Evolutionary conservation across 53 echinoderm and acorn worm genomes (phyloP).

Genomic region (Stichopus horrens): DNA sequence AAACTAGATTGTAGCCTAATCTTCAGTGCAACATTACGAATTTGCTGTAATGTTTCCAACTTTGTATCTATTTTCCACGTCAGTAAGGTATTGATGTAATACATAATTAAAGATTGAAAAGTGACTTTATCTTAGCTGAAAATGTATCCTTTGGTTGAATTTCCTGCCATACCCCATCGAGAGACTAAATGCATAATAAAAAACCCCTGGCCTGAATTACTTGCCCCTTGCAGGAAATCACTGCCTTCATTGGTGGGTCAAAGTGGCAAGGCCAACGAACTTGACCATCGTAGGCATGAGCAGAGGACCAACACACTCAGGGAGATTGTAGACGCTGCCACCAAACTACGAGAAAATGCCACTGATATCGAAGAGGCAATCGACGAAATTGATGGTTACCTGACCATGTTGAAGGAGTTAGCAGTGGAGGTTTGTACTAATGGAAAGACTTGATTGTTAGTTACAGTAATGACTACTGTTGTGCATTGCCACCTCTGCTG

Average conservation of each 20-base stretch:
- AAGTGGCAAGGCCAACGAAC: conserved; percentile 74
- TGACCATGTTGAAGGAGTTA: conserved; percentile 62
- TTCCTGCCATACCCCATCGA: too few relatives aligned
- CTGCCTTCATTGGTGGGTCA: conserved; percentile 75
- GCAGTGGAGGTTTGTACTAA: conserved; percentile 76
- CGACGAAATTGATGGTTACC: conserved; percentile 84
- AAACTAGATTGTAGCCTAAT: too few relatives aligned
- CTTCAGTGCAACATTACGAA: too few relatives aligned
- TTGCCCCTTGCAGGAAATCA: conserved; percentile 52
- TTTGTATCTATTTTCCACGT: too few relatives aligned
- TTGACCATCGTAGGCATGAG: conserved; percentile 75
- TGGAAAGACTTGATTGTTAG: neutral
- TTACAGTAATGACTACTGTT: neutral
- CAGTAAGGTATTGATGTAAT: too few relatives aligned
- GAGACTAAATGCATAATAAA: too few relatives aligned
- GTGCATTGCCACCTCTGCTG: too few relatives aligned
- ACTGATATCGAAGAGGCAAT: conserved; percentile 86
- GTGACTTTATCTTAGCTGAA: too few relatives aligned
- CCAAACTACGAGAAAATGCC: conserved; percentile 81
- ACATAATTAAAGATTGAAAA: too few relatives aligned
- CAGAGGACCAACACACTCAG: conserved; percentile 56
- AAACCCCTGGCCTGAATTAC: neutral
- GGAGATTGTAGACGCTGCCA: conserved; percentile 73
- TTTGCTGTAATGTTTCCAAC: too few relatives aligned
- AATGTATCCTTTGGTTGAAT: too few relatives aligned